phyloP scores from a whole-genome alignment of 2,113 vertebrate genomes.

The Ciconia maguari region DNA sequence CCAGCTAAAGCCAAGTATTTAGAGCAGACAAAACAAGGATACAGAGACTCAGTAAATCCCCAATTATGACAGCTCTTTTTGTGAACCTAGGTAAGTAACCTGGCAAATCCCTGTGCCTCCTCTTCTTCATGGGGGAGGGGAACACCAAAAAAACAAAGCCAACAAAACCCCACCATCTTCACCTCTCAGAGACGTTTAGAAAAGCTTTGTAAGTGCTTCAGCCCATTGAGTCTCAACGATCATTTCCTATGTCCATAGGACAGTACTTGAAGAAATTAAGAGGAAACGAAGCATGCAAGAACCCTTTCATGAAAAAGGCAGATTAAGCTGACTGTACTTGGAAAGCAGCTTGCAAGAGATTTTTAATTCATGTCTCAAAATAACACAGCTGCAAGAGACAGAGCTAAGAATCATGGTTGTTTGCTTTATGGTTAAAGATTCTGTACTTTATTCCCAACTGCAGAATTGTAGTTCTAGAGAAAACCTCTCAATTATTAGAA shows the following conservation, averaged over 20 bases:
- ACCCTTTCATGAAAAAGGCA: not conserved
- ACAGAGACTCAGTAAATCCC: not conserved
- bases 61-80: not conserved
- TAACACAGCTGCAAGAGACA: not conserved
- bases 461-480: not conserved
- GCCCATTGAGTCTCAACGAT: not conserved
- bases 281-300: not conserved
- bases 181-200: not conserved
- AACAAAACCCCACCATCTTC: not conserved
- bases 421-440: not conserved
- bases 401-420: not conserved
- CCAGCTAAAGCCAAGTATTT: not conserved
- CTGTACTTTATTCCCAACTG: not conserved
- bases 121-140: not conserved
- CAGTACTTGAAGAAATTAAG: not conserved
- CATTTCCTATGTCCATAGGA: not conserved
- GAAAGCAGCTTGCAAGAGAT: not conserved
- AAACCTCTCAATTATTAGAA: not conserved
- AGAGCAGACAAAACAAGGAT: not conserved
- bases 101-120: not conserved
- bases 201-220: not conserved
- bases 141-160: rapidly evolving
- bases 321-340: not conserved
- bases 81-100: not conserved
- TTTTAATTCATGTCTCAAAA: not conserved